Base-by-base conservation (phyloP, 2,113 vertebrate species). In the Camarhynchus parvulus region DNA sequence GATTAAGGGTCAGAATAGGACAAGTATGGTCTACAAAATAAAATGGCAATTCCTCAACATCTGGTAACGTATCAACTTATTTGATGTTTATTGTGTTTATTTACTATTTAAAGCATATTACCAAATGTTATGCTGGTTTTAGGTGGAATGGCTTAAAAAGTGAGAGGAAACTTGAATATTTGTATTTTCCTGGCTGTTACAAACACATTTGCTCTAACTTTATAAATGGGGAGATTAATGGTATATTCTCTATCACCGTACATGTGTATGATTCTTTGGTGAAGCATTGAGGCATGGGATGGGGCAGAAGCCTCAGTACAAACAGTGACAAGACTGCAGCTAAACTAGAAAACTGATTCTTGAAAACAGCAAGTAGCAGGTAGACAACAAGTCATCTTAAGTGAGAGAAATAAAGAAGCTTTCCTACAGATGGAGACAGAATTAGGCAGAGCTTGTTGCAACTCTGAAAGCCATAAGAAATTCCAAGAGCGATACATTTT, bases 71-170 rank as follows among this genome's bases (percentile, higher is more conserved):
- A 59, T 28, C 7, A 72, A 11, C 7, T 63, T 67, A 14, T 63
- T 67, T 42, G 16, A 42, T 31, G 17, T 31, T 35, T 42, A 21
- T 30, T 39, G 5, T 18, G 2, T 70, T 74, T 79, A 22, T 58
- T 66, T 84, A 27, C 20, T 47, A 10, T 52, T 73, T 77, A 61
- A 81, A 74, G 13, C 7, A 6, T 37, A 42, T 37, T 55, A 69
- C 8, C 6, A 50, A 53, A 70, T 18, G 0, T 41, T 46, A n/a
- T 0, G 2, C 1, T 17, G 47, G 56, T 80, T 81, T 58, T 13
- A 46, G 9, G 20, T 55, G 22, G 13, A 88, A 58, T 67, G 10
- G 2, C 41, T 52, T 35, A 66, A 13, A 21, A 66, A 23, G 2
- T 0, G 0, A 76, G 47, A 68, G 25, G 14, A 69, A 72, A 7